Conservation (phyloP, 2,888 invertebrate species). For the Caenorhabditis virilis region DNA sequence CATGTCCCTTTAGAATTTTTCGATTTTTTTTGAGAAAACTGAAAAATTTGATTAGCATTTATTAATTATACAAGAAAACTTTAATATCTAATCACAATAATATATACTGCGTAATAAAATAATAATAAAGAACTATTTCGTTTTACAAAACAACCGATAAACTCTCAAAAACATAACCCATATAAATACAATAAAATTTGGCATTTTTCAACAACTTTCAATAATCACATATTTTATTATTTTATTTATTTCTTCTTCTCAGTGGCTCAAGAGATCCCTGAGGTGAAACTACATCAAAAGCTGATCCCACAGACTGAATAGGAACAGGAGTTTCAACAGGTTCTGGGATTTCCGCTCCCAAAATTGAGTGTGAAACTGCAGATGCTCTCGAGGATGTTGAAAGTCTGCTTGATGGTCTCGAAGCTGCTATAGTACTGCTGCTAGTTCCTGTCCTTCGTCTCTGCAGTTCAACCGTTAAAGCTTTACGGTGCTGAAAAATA, state of each 20-base stretch:
- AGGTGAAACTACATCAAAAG: constrained; percentile 26
- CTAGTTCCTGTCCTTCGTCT: background rate
- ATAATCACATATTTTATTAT: too few species aligned
- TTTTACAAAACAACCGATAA: background rate
- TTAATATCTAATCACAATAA: too few species aligned
- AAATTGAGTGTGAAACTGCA: constrained; percentile 3
- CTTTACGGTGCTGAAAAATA: background rate
- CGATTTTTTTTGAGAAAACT: too few species aligned
- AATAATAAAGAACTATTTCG: too few species aligned
- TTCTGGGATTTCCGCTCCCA: constrained; percentile 11
- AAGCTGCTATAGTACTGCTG: background rate
- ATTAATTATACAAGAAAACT: too few species aligned
- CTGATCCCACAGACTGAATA: constrained; percentile 14
- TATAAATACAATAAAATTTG: too few species aligned
- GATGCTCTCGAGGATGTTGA: constrained; percentile 15
- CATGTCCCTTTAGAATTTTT: too few species aligned
- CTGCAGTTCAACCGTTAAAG: background rate
- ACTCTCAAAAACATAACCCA: background rate
- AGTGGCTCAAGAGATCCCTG: constrained; percentile 5
- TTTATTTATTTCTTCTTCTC: constrained; percentile 5
- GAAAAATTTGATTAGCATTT: too few species aligned
- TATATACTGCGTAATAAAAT: too few species aligned
- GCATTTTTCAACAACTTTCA: too few species aligned
- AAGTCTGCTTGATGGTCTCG: constrained; percentile 20
- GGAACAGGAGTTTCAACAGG: background rate